Evolutionary conservation across 2,797 vertebrate genomes (phyloP).

Genomic region (Coilia nasus): DNA sequence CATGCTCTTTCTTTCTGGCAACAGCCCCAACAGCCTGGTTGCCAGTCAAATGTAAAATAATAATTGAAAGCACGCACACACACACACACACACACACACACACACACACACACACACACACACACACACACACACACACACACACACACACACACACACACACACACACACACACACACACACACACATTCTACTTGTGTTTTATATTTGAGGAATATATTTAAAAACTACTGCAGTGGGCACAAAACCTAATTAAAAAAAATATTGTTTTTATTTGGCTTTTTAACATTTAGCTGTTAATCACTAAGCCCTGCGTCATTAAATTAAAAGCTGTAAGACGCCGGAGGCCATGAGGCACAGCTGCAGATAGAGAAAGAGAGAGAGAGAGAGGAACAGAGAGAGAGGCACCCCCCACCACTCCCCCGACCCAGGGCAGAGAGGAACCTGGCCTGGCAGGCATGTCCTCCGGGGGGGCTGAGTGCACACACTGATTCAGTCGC

Average conservation of each 20-base stretch:
- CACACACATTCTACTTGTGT: slow-evolving; percentile 55
- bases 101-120: slow-evolving; percentile 4
- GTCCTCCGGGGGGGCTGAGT: slow-evolving; percentile 68
- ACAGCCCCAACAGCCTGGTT: neutral
- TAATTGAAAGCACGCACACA: neutral
- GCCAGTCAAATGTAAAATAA: neutral
- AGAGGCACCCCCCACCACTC: too few relatives aligned
- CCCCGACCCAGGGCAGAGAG: too few relatives aligned
- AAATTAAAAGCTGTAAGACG: neutral
- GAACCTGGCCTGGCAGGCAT: slow-evolving; percentile 50
- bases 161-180: slow-evolving; percentile 29
- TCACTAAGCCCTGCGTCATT: neutral
- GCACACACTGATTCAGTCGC: slow-evolving; percentile 67
- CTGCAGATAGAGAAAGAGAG: neutral
- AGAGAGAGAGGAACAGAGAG: neutral
- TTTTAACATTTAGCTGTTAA: neutral
- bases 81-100: too few relatives aligned
- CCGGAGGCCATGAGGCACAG: neutral
- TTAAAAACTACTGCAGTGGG: too few relatives aligned
- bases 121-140: slow-evolving; percentile 21
- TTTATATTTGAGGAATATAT: too few relatives aligned
- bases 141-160: slow-evolving; percentile 23
- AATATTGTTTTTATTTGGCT: neutral
- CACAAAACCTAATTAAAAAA: neutral
- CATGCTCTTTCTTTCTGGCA: slow-evolving; percentile 32